Evolutionary conservation across 1,140 invertebrate species (phyloP).

Genomic region (Trachymyrmex cornetzi): DNA sequence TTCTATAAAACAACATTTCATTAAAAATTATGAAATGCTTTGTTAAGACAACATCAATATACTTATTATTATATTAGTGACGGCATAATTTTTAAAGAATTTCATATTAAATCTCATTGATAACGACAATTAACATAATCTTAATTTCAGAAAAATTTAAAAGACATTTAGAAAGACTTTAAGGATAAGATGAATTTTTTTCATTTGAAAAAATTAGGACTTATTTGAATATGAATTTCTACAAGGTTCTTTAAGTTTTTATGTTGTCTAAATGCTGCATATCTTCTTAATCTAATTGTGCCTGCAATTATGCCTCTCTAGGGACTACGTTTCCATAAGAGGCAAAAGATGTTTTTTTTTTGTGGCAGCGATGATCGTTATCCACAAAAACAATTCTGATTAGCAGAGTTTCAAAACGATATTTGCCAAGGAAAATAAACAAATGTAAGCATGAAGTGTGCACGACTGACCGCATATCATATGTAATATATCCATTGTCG

Average conservation of each 20-base stretch:
- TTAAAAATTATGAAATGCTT: neutral
- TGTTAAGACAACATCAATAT: neutral
- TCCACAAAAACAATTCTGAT: conserved; percentile 11
- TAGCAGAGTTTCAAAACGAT: conserved; percentile 19
- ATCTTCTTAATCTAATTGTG: conserved; percentile 31
- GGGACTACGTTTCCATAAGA: neutral
- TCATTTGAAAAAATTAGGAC: conserved; percentile 8
- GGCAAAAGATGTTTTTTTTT: conserved; percentile 31
- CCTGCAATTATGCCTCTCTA: neutral
- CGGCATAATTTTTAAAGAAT: conserved; percentile 29
- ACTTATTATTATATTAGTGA: conserved; percentile 21
- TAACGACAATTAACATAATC: conserved; percentile 36
- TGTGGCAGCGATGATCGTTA: conserved; percentile 39
- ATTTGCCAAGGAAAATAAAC: neutral
- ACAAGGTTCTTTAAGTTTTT: conserved; percentile 22
- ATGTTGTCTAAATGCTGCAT: conserved; percentile 5
- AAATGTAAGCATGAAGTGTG: conserved; percentile 3
- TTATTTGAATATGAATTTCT: neutral
- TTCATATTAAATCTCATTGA: conserved; percentile 22
- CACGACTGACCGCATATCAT: conserved; percentile 25
- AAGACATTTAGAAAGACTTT: neutral
- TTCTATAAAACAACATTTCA: neutral
- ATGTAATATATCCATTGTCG: conserved; percentile 37
- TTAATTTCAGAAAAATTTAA: conserved; percentile 14
- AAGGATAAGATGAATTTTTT: conserved; percentile 11